phyloP scores from a whole-genome alignment of 1,140 invertebrate species.

The Gryon sp. region DNA sequence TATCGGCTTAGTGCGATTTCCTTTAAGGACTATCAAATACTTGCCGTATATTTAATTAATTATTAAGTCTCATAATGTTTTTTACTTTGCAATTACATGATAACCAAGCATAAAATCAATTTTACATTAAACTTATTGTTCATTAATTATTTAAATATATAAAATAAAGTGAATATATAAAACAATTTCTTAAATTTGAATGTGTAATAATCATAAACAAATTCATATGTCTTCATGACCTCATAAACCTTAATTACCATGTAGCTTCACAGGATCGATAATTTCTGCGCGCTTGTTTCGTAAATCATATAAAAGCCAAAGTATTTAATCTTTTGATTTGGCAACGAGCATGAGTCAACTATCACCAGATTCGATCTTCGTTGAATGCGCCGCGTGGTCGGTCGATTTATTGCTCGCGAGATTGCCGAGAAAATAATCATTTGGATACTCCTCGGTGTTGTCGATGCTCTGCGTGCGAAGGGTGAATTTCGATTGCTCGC shows the following conservation, averaged over 20 bases:
- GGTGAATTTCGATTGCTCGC: slow-evolving; percentile 70
- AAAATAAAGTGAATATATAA: too few relatives aligned
- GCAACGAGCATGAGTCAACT: slow-evolving; percentile 41
- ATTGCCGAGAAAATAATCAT: slow-evolving; percentile 62
- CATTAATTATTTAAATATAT: too few relatives aligned
- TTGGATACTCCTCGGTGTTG: slow-evolving; percentile 43
- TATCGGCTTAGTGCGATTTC: slow-evolving; percentile 47
- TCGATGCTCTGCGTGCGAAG: slow-evolving; percentile 51
- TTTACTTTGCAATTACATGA: too few relatives aligned
- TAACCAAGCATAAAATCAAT: too few relatives aligned
- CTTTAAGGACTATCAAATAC: slow-evolving; percentile 39
- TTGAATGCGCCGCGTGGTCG: slow-evolving; percentile 1
- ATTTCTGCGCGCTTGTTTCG: slow-evolving; percentile 51
- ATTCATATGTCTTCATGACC: too few relatives aligned
- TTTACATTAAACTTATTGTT: too few relatives aligned
- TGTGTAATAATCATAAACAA: too few relatives aligned
- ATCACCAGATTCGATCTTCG: slow-evolving; percentile 12
- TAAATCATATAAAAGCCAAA: slow-evolving; percentile 69
- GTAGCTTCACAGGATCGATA: too few relatives aligned
- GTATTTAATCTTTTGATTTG: slow-evolving; percentile 67
- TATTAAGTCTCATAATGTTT: slow-evolving; percentile 5
- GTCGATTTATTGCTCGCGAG: slow-evolving; percentile 55
- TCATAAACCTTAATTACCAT: too few relatives aligned
- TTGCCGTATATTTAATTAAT: slow-evolving; percentile 48
- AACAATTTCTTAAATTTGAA: too few relatives aligned